Evolutionary conservation across 2,888 invertebrate species (phyloP), one percentile per base, ranked within the genome.

Genomic region (Lasioglossum zephyrum): DNA sequence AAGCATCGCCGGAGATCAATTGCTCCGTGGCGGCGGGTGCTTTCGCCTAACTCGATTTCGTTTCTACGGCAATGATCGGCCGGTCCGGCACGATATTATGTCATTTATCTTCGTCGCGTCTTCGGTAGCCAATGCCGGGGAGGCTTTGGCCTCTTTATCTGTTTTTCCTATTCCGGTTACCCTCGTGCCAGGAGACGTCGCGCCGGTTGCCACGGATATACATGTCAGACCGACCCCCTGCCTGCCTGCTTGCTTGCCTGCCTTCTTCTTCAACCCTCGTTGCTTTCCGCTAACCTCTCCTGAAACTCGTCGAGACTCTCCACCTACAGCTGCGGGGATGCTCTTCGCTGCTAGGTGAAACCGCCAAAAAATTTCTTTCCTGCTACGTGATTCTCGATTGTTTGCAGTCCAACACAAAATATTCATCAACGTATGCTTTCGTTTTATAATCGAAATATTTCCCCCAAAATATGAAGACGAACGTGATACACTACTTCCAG

Each of bases 91-190:
- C 93, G 93, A 94, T 94, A 94, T 94, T 94, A 93, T 94, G 93
- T 93, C 94, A 94, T 94, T 94, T 94, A 93, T 94, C 94, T 94
- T 93, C 93, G 93, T 94, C 93, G 88, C 81, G 87, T 88, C 90
- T 88, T 87, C 79, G 81, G 86, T 74, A 77, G 77, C 31, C 87
- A 80, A 66, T 79, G 85, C 69, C 69, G 69, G 39, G 18, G 39
- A 81, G 82, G 82, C n/a, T n/a, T n/a, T 11, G 85, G 77, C 84
- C 83, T 90, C 88, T 89, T 91, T 87, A 89, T 88, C 88, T 88
- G 87, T 88, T 91, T 89, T 89, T 87, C 87, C 86, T 87, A 87
- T 88, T 89, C 87, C 88, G 76, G 73, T 72, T 4, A 66, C 79
- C 70, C 57, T 49, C 72, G 84, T 87, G 84, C 87, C 88, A 87